These are phyloP conservation scores for Lagopus leucura DNA, from an alignment of 2,113 vertebrate genomes.

Conservation along the genomic window DNA sequence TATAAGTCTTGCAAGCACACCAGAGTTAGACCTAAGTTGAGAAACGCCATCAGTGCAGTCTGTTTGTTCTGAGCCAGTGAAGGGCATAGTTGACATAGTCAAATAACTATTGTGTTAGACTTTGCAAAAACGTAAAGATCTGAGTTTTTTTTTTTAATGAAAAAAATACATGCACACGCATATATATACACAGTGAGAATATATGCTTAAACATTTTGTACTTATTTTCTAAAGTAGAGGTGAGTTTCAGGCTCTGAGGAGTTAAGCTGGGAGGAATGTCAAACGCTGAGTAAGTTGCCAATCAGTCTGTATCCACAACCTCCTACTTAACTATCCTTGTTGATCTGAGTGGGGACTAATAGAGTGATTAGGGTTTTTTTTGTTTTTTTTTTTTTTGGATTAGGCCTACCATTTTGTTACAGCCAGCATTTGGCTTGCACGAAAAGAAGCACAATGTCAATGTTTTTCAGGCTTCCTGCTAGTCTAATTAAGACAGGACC, in stretches of 20 bases:
- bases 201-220: not conserved
- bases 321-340: slow-evolving; percentile 29
- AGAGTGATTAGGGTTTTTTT: not conserved
- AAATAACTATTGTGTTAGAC: not conserved
- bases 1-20: not conserved
- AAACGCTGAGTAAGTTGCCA: slow-evolving; percentile 38
- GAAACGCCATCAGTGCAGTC: fast-evolving
- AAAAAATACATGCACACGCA: not conserved
- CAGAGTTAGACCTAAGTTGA: not conserved
- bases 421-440: not conserved
- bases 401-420: slow-evolving; percentile 22
- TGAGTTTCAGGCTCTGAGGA: not conserved
- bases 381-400: not conserved
- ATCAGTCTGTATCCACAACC: slow-evolving; percentile 12
- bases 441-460: slow-evolving; percentile 42
- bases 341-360: slow-evolving; percentile 46
- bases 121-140: not conserved
- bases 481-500: not conserved
- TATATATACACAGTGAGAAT: not conserved
- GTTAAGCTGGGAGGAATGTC: not conserved
- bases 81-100: not conserved
- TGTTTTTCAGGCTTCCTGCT: slow-evolving; percentile 12
- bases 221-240: not conserved
- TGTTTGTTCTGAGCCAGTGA: not conserved
- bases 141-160: not conserved